Conservation (phyloP, 2,888 invertebrate species). For the Andrena fulva region DNA sequence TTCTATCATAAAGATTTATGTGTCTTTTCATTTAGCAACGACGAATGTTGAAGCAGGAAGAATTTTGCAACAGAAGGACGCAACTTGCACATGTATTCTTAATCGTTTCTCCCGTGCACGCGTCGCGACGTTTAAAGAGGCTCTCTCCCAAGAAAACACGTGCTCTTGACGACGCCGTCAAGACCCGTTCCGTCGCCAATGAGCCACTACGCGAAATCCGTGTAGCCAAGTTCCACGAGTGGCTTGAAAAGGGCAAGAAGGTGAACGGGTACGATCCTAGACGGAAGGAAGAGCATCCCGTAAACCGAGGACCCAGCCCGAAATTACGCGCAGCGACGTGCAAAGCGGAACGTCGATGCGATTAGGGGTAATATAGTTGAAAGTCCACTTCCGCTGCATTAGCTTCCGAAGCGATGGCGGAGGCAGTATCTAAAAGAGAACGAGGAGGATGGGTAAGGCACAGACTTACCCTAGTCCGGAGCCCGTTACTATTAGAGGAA, state of each 20-base stretch:
- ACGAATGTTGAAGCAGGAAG: not conserved
- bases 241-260: slow-evolving; percentile 12
- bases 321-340: slow-evolving; percentile 68
- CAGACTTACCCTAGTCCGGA: slow-evolving; percentile 34
- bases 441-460: not conserved
- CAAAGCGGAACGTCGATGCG: slow-evolving; percentile 67
- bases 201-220: not conserved
- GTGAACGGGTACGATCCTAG: slow-evolving; percentile 9
- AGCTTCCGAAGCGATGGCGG: slow-evolving; percentile 55
- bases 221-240: not conserved
- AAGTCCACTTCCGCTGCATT: slow-evolving; percentile 78
- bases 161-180: not conserved
- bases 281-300: not conserved
- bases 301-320: slow-evolving; percentile 49
- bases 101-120: not conserved
- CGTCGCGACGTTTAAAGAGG: not conserved
- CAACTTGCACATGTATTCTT: slow-evolving; percentile 10
- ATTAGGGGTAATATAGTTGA: slow-evolving; percentile 79
- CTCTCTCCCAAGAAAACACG: not conserved
- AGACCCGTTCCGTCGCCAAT: not conserved
- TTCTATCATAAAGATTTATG: too few relatives aligned
- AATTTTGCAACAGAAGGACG: not conserved
- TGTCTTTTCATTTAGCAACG: too few relatives aligned
- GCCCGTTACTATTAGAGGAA: slow-evolving; percentile 8
- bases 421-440: slow-evolving; percentile 36